Evolutionary conservation across 2,888 invertebrate species (phyloP).

Genomic region (Cephalotes varians): DNA sequence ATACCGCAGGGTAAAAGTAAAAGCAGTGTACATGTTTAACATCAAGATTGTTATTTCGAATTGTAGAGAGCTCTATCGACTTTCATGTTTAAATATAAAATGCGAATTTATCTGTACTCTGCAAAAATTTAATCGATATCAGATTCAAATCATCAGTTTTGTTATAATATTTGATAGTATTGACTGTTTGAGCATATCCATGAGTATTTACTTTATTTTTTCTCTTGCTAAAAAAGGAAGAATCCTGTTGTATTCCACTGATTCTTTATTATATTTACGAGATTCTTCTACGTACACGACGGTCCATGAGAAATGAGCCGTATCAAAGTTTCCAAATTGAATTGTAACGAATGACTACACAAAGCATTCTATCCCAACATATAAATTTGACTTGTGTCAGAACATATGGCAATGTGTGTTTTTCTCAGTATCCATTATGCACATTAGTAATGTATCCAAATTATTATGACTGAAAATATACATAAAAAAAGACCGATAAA

Average conservation of each 20-base stretch:
- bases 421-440: not conserved
- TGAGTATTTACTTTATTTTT: not conserved
- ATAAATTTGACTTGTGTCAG: slow-evolving; percentile 52
- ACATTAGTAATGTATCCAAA: not conserved
- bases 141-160: not conserved
- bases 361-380: slow-evolving; percentile 41
- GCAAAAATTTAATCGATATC: slow-evolving; percentile 19
- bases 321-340: slow-evolving; percentile 63
- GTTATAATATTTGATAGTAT: not conserved
- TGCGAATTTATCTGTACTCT: not conserved
- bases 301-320: slow-evolving; percentile 59
- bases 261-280: slow-evolving; percentile 33
- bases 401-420: not conserved
- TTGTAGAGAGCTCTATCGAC: not conserved
- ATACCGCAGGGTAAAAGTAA: not conserved
- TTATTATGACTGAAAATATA: too few relatives aligned
- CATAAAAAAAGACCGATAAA: not conserved
- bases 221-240: not conserved
- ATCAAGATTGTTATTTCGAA: not conserved
- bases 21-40: not conserved
- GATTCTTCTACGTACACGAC: slow-evolving; percentile 13
- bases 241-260: slow-evolving; percentile 34
- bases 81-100: not conserved
- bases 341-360: slow-evolving; percentile 34
- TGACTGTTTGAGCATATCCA: not conserved